Base-by-base conservation (phyloP, 2,797 vertebrate genomes). In the Halcyon chelicuti region DNA sequence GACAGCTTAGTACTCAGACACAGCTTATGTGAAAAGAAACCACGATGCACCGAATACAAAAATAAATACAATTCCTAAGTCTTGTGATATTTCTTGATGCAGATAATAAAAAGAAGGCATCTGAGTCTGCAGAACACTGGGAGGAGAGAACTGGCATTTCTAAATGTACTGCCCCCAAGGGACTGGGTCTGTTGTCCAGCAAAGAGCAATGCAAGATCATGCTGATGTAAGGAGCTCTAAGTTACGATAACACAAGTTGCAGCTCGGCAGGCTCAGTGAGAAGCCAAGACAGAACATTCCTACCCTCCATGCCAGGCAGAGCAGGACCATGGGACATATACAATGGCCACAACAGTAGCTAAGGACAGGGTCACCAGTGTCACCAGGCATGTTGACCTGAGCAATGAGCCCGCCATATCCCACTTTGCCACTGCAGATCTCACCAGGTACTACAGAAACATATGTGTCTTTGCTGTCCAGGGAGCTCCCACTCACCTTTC, bases 151-250 rank as follows among this genome's bases (percentile, higher is more conserved):
- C 14, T 67, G 63, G 61, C 73, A 73, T 95, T 96, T 95, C 83
- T 87, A 94, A 93, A 90, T 28, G 28, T 28, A 71, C 88, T 92
- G 90, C 44, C 74, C 93, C 66, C 80, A 52, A 66, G 92, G 77
- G 88, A 94, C 47, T 46, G 73, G 51, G 86, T 90, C 77, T 81
- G 80, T 57, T 93, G 76, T 92, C 90, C 83, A 94, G 90, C 73
- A 76, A 82, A 94, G 67, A 92, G 86, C 83, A 88, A 37, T 57
- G 80, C 80, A 88, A 68, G 71, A 81, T 92, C 47, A 87, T 39
- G 88, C 74, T 94, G 92, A 92, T 87, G 74, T 55, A 94, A 91
- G 93, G 61, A 93, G 70, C 79, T 90, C 60, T 47, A 63, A 88
- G 74, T 76, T 88, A 81, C 47, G 54, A 78, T 66, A 92, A 94